phyloP scores from a whole-genome alignment of 2,797 vertebrate species.

The Aratinga solstitialis region DNA sequence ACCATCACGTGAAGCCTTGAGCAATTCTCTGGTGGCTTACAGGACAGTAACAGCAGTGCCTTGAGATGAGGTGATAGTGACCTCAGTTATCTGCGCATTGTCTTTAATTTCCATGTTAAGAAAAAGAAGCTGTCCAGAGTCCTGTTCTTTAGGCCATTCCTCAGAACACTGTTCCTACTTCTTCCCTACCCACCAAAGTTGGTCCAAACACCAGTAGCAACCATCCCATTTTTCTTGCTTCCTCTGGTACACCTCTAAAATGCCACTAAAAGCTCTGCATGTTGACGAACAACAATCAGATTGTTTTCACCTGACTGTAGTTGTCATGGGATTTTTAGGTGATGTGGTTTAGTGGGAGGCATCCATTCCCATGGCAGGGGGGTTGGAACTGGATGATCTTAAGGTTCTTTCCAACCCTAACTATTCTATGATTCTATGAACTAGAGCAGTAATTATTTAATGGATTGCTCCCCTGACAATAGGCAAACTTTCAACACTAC shows the following conservation, averaged over 20 bases:
- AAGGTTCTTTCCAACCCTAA: neutral
- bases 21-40: neutral
- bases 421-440: neutral
- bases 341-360: neutral
- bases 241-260: neutral
- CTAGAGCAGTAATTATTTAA: neutral
- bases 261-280: neutral
- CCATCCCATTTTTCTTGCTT: neutral
- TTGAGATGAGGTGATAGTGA: neutral
- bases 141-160: neutral
- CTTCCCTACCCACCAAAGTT: neutral
- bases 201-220: neutral
- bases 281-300: neutral
- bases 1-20: neutral
- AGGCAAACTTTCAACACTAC: neutral
- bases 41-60: neutral
- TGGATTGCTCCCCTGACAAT: neutral
- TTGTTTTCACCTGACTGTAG: neutral
- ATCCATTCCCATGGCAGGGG: neutral
- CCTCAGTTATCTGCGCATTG: neutral
- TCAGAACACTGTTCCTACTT: neutral
- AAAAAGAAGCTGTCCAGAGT: neutral
- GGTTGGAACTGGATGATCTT: neutral
- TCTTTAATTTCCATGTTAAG: neutral
- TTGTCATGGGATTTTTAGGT: neutral